Percentiles rank a stretch among this genome's conserved stretches.
These are phyloP conservation scores for Sarcophaga rosellei DNA, from an alignment of 2,888 invertebrate species.

Conservation along the genomic window DNA sequence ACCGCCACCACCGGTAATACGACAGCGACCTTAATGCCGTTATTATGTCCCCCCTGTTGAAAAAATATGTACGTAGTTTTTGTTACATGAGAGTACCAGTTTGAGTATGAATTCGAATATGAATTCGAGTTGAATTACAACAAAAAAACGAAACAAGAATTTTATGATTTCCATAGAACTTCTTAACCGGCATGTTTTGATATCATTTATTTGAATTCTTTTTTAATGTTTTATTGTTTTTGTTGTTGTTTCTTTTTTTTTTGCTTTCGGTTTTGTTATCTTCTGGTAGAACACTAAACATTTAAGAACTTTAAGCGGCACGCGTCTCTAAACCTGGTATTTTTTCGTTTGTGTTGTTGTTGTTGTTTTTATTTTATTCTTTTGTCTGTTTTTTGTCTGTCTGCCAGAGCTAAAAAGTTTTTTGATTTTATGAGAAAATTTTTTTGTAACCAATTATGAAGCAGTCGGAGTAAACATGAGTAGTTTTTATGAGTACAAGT, in stretches of 20 bases:
- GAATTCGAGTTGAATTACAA: not conserved
- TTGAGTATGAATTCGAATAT: slow-evolving; percentile 12
- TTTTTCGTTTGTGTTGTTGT: slow-evolving; percentile 16
- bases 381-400: slow-evolving; percentile 28
- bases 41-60: slow-evolving; percentile 47
- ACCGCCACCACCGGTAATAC: not conserved
- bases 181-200: slow-evolving; percentile 45
- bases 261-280: slow-evolving; percentile 30
- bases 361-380: not conserved
- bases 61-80: not conserved
- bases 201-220: not conserved
- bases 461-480: not conserved
- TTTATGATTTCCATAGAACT: slow-evolving; percentile 59
- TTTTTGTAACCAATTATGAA: slow-evolving; percentile 36
- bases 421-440: slow-evolving; percentile 47
- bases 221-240: not conserved
- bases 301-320: slow-evolving; percentile 64
- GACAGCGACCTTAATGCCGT: slow-evolving; percentile 63
- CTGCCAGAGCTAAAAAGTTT: not conserved
- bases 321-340: slow-evolving; percentile 59
- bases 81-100: not conserved
- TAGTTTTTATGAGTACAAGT: too few species aligned
- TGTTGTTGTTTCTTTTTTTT: slow-evolving; percentile 26
- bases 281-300: slow-evolving; percentile 39
- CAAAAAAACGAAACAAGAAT: not conserved